Evolutionary conservation across 1,140 invertebrate species (phyloP), one percentile per base, ranked within the genome.

Genomic region (Bombus haemorrhoidalis): DNA sequence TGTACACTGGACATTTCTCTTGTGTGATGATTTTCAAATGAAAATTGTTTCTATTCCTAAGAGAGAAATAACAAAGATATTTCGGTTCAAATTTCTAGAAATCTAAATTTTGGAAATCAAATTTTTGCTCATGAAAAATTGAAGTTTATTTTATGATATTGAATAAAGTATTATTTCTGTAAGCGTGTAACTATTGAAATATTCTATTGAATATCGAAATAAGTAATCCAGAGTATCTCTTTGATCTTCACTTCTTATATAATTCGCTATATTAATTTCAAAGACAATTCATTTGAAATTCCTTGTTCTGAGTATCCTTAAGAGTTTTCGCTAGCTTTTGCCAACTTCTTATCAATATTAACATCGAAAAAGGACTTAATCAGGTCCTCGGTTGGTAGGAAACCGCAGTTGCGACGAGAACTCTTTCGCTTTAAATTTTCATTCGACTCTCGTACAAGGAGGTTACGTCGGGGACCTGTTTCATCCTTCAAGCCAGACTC

Each of bases 401-500:
- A 71, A 47, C 39, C n/a, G 69, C 25, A 47, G 82, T 47, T 69
- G 62, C 53, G 74, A 71, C 32, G 76, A n/a, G 68, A 90, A 90
- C 86, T 90, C 88, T 90, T 90, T 93, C 88, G 86, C 91, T 90
- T 84, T 87, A 90, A 90, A 90, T 90, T 90, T 90, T 90, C 86
- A 90, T 92, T 93, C 91, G 91, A 86, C 92, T 90, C 90, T 91
- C 85, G 87, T 91, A 92, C 85, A 86, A 92, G 91, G 87, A 87
- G 91, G 91, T 89, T 92, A 89, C 89, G 89, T 88, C 78, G 82
- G 87, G 88, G 91, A 88, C 87, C 91, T 85, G 91, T 91, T 93
- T 92, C 91, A 87, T 93, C 92, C 90, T 93, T 83, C 89, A 83
- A 91, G 91, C 85, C 90, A 85, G 90, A 87, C 83, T 83, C 91